phyloP scores from a whole-genome alignment of 1,140 invertebrate genomes.

The Danaus plexippus region DNA sequence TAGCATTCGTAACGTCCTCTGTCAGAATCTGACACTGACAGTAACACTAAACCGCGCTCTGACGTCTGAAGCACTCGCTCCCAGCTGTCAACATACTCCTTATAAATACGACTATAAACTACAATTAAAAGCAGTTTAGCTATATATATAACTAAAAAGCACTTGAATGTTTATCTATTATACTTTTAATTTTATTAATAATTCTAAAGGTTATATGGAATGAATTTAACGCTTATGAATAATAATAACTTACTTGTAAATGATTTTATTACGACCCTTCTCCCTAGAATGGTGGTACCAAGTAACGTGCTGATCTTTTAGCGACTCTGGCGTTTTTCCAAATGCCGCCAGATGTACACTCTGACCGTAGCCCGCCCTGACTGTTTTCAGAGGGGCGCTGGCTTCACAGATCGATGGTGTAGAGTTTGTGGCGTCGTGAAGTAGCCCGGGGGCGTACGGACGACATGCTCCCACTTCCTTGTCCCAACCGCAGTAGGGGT shows the following conservation, averaged over 20 bases:
- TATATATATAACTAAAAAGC: not conserved
- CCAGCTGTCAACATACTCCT: slow-evolving; percentile 56
- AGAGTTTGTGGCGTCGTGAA: slow-evolving; percentile 81
- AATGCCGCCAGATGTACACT: slow-evolving; percentile 83
- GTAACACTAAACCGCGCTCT: slow-evolving; percentile 80
- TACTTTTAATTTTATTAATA: too few species aligned
- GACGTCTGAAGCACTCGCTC: slow-evolving; percentile 81
- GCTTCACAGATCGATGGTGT: slow-evolving; percentile 81
- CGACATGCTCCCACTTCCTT: slow-evolving; percentile 82
- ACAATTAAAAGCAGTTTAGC: too few species aligned
- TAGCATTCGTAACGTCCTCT: slow-evolving; percentile 81
- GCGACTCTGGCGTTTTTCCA: slow-evolving; percentile 78
- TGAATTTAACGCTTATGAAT: not conserved
- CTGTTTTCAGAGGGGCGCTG: slow-evolving; percentile 77
- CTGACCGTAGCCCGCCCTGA: slow-evolving; percentile 83
- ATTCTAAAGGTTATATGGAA: too few species aligned
- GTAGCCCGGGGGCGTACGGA: slow-evolving; percentile 78
- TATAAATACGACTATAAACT: too few species aligned
- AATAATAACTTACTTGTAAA: slow-evolving; percentile 55
- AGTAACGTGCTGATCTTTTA: slow-evolving; percentile 74
- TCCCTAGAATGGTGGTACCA: slow-evolving; percentile 83
- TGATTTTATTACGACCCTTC: slow-evolving; percentile 74
- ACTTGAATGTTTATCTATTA: too few species aligned
- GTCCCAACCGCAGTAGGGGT: slow-evolving; percentile 90
- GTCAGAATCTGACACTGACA: slow-evolving; percentile 79